phyloP scores from a whole-genome alignment of 1,140 invertebrate species.

The Ips nitidus region DNA sequence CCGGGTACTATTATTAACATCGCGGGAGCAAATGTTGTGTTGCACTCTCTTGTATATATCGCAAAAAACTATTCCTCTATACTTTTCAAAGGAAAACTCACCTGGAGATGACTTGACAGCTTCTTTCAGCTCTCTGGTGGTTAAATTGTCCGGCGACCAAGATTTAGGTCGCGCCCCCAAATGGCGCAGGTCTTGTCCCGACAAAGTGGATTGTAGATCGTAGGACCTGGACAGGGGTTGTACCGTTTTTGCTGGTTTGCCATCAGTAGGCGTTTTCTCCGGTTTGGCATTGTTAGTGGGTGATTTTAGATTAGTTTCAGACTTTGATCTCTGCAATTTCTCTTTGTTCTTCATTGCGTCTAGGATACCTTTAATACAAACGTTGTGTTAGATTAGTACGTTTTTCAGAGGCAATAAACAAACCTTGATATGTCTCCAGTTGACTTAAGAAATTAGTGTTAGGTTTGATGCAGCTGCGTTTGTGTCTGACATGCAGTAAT shows the following conservation, averaged over 20 bases:
- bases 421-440: slow-evolving; percentile 88
- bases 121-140: slow-evolving; percentile 44
- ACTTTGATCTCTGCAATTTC: slow-evolving; percentile 87
- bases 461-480: slow-evolving; percentile 91
- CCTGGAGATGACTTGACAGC: slow-evolving; percentile 58
- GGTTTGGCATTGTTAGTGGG: slow-evolving; percentile 57
- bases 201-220: slow-evolving; percentile 47
- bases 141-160: slow-evolving; percentile 73
- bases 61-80: too few relatives aligned
- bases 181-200: slow-evolving; percentile 45
- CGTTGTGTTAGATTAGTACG: background rate
- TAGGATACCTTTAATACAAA: slow-evolving; percentile 64
- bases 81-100: background rate
- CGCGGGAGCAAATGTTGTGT: too few relatives aligned
- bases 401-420: background rate
- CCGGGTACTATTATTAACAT: too few relatives aligned
- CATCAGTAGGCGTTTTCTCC: slow-evolving; percentile 52
- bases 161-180: slow-evolving; percentile 66
- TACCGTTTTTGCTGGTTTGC: slow-evolving; percentile 58
- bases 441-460: slow-evolving; percentile 94
- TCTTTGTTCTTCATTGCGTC: slow-evolving; percentile 96
- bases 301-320: slow-evolving; percentile 85
- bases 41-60: too few relatives aligned
- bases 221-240: slow-evolving; percentile 57
- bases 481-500: slow-evolving; percentile 85